A percentile compares a stretch with the other conserved stretches of the same genome.
Evolutionary conservation across 2,888 invertebrate species (phyloP).

Genomic region (Acanthococcus lagerstroemiae): DNA sequence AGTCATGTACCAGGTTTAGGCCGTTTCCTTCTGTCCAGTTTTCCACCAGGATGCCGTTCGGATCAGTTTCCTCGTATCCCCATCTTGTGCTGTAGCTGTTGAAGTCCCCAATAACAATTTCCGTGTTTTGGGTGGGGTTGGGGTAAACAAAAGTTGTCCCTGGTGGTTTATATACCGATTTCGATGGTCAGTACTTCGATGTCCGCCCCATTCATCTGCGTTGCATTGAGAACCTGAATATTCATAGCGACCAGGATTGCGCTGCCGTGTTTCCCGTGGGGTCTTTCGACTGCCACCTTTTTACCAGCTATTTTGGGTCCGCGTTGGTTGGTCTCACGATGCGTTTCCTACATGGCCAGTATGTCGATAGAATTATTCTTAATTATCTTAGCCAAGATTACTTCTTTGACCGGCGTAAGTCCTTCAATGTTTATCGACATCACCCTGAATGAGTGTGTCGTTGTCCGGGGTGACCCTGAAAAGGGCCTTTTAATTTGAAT

Average conservation of each 20-base stretch:
- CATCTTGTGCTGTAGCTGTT: slow-evolving; percentile 15
- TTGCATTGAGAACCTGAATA: background rate
- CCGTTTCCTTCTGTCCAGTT: slow-evolving; percentile 22
- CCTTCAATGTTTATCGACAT: too few species aligned
- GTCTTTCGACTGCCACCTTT: slow-evolving; percentile 13
- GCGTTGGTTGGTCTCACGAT: too few species aligned
- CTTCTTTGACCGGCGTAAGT: too few species aligned
- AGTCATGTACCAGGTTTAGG: background rate
- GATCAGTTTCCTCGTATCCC: slow-evolving; percentile 31
- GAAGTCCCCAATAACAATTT: too few species aligned
- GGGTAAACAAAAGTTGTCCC: too few species aligned
- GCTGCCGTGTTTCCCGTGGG: slow-evolving; percentile 18
- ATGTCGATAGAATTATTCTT: too few species aligned
- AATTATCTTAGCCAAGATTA: too few species aligned
- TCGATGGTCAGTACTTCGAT: slow-evolving; percentile 26
- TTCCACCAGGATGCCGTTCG: slow-evolving; percentile 28
- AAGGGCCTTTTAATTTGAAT: slow-evolving; percentile 21
- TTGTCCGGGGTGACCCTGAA: slow-evolving; percentile 4
- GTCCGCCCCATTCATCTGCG: background rate
- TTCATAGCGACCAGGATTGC: slow-evolving; percentile 2
- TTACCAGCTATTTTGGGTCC: slow-evolving; percentile 1
- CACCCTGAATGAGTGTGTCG: too few species aligned
- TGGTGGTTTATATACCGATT: too few species aligned
- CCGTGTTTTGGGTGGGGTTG: too few species aligned
- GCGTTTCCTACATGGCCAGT: too few species aligned